Evolutionary conservation across 1,140 invertebrate genomes (phyloP).

Genomic region (Cydia pomonella): DNA sequence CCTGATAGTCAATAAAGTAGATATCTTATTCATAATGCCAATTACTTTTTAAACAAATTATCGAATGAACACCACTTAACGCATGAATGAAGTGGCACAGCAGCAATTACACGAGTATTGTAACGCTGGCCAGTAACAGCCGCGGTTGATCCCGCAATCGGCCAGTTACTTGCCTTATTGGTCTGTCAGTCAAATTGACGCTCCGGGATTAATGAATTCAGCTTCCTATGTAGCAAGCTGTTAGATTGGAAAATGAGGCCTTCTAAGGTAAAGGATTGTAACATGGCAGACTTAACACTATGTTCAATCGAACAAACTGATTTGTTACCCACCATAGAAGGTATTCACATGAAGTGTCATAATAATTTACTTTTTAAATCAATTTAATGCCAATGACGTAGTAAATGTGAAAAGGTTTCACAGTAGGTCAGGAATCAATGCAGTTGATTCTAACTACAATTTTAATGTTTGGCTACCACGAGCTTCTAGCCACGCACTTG

Average conservation of each 20-base stretch:
- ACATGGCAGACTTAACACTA: neutral
- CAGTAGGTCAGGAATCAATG: too few species aligned
- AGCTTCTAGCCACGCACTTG: too few species aligned
- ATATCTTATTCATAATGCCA: neutral
- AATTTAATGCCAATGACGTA: too few species aligned
- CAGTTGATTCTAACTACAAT: too few species aligned
- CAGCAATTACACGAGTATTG: slow-evolving; percentile 16
- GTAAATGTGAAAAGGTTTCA: too few species aligned
- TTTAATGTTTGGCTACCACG: too few species aligned
- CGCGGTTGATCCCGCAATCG: neutral
- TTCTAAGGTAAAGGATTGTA: neutral
- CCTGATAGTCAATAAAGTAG: neutral
- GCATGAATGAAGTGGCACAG: neutral
- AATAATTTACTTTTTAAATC: too few species aligned
- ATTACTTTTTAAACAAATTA: neutral
- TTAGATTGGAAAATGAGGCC: neutral
- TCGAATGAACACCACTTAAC: neutral
- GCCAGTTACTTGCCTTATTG: neutral
- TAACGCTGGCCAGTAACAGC: neutral
- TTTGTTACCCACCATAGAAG: too few species aligned
- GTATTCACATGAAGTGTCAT: too few species aligned
- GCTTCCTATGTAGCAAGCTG: neutral
- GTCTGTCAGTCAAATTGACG: slow-evolving; percentile 2
- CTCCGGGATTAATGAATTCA: neutral
- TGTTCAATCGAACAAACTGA: too few species aligned